Evolutionary conservation across 64 coral and sea anemone species (phyloP).

Genomic region (Anthopleura sola): DNA sequence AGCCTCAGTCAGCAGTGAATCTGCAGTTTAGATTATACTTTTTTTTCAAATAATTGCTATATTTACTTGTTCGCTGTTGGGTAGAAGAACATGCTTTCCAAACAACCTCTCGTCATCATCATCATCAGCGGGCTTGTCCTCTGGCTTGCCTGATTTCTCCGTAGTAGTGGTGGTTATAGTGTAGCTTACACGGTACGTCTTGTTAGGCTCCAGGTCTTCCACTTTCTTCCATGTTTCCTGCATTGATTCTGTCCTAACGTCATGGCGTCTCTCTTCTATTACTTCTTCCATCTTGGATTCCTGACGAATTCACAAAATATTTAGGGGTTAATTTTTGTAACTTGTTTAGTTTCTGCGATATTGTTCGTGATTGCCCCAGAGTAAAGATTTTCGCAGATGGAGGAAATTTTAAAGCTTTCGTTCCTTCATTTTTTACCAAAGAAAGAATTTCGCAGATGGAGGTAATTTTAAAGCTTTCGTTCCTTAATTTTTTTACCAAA

Average conservation of each 20-base stretch:
- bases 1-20: too few species aligned
- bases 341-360: too few species aligned
- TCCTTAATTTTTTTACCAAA: too few species aligned
- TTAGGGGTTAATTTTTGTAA: not conserved
- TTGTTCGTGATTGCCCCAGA: too few species aligned
- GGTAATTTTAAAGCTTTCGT: too few species aligned
- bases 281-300: constrained; percentile 14
- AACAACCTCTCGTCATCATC: constrained; percentile 10
- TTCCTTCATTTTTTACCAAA: too few species aligned
- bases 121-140: not conserved
- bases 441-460: too few species aligned
- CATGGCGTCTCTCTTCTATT: not conserved
- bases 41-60: not conserved
- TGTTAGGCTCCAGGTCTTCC: constrained; percentile 7
- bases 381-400: too few species aligned
- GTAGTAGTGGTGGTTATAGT: not conserved
- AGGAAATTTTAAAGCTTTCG: too few species aligned
- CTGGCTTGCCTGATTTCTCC: not conserved
- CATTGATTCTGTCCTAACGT: not conserved
- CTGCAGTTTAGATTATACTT: too few species aligned
- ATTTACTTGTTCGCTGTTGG: not conserved
- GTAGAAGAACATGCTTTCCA: not conserved
- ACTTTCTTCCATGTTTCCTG: not conserved
- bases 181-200: constrained; percentile 10
- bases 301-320: not conserved